A percentile compares a stretch with the other conserved stretches of the same genome.
phyloP scores from a whole-genome alignment of 2,113 vertebrate species.

The Labeo rohita region DNA sequence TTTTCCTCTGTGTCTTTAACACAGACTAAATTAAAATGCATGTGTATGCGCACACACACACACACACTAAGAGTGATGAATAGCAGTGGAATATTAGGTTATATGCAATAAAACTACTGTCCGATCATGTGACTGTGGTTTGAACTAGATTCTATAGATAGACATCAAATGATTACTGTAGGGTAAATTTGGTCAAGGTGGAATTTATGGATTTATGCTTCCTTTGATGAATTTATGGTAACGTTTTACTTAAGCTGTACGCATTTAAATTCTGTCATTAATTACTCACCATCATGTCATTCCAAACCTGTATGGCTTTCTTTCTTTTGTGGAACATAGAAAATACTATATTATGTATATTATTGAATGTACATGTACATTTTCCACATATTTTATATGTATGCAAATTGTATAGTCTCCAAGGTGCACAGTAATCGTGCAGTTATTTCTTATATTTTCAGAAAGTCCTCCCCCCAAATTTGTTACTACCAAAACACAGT shows the following conservation, averaged over 20 bases:
- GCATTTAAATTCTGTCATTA: neutral
- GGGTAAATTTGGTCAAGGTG: neutral
- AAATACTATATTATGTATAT: neutral
- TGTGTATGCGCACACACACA: neutral
- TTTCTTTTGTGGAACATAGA: neutral
- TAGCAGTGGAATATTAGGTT: slow-evolving; percentile 15
- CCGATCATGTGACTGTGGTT: slow-evolving; percentile 16
- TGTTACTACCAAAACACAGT: no score
- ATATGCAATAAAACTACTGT: slow-evolving; percentile 27
- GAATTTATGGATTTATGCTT: neutral
- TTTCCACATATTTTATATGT: no score
- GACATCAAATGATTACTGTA: slow-evolving; percentile 28
- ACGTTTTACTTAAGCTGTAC: no score
- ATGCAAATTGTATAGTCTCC: no score
- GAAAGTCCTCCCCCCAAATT: no score
- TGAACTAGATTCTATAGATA: slow-evolving; percentile 51
- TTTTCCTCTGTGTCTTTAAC: neutral
- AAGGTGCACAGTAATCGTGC: no score
- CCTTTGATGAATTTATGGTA: slow-evolving; percentile 3
- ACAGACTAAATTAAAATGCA: slow-evolving; percentile 15
- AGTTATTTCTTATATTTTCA: no score
- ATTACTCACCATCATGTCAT: neutral
- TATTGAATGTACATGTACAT: neutral
- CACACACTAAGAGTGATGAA: neutral
- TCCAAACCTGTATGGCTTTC: neutral